Percentiles rank a stretch among this genome's conserved stretches.
These are phyloP conservation scores for Abramis brama DNA, from an alignment of 2,113 vertebrate species.

Conservation along the genomic window DNA sequence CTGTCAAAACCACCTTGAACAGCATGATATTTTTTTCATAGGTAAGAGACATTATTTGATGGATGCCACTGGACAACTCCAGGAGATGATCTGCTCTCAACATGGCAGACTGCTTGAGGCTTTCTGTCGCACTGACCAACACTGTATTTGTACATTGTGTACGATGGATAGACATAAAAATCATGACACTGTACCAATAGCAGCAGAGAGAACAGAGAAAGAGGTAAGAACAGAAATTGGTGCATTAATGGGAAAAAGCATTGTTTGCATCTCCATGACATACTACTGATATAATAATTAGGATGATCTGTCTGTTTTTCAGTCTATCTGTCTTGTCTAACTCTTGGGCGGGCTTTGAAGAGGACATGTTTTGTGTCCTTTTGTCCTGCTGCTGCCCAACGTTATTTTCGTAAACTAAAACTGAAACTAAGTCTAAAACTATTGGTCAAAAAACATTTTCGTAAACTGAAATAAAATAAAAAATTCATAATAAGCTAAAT, in stretches of 20 bases:
- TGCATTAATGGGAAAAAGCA: background rate
- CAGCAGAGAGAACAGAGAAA: background rate
- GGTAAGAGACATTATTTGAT: background rate
- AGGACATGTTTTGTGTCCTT: no score
- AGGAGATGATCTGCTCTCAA: background rate
- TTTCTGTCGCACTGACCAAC: background rate
- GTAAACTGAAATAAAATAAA: no score
- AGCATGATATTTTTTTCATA: background rate
- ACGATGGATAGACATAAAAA: background rate
- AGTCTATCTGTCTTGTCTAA: no score
- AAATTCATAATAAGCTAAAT: no score
- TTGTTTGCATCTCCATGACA: no score
- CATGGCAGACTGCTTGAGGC: background rate
- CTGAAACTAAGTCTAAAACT: no score
- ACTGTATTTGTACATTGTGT: background rate
- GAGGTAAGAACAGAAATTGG: background rate
- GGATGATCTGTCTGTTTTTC: no score
- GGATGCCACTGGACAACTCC: background rate
- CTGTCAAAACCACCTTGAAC: background rate
- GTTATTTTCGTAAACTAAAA: no score
- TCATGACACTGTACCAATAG: background rate
- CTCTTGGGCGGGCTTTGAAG: no score
- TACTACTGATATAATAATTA: no score
- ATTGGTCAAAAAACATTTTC: no score
- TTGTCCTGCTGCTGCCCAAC: no score